Evolutionary conservation across 2,888 invertebrate species (phyloP).

Genomic region (Andricus curvator): DNA sequence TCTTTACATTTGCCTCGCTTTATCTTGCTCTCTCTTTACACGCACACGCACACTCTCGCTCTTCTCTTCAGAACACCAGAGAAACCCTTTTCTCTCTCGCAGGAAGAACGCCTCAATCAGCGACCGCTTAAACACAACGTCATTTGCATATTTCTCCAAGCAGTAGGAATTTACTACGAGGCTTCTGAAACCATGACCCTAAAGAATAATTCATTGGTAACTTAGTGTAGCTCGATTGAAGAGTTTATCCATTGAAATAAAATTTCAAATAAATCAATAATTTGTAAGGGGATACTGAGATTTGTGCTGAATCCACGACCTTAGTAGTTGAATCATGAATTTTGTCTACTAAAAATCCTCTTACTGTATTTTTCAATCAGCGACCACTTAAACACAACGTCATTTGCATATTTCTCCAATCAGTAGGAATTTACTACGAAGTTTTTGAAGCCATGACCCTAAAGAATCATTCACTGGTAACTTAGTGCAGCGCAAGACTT

Average conservation of each 20-base stretch:
- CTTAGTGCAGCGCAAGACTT: constrained; percentile 9
- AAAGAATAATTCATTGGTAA: constrained; percentile 32
- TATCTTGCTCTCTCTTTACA: constrained; percentile 53
- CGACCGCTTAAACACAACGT: constrained; percentile 56
- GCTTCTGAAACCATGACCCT: constrained; percentile 51
- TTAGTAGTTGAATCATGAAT: too few species aligned
- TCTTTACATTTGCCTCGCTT: constrained; percentile 43
- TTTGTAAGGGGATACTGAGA: too few species aligned
- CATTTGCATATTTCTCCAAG: constrained; percentile 69
- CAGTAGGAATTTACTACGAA: constrained; percentile 67
- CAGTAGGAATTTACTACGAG: constrained; percentile 68
- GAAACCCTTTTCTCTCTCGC: constrained; percentile 44
- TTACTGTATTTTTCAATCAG: too few species aligned
- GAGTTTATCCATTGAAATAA: background rate
- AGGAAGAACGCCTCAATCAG: constrained; percentile 65
- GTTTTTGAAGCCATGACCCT: constrained; percentile 51
- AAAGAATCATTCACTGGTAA: constrained; percentile 28
- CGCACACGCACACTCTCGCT: constrained; percentile 46
- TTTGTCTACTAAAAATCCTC: too few species aligned
- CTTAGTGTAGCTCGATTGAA: background rate
- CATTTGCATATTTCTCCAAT: constrained; percentile 68
- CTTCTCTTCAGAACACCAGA: constrained; percentile 21
- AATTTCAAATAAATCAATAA: background rate
- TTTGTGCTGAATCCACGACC: too few species aligned
- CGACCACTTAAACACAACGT: constrained; percentile 42